Evolutionary conservation across 2,797 vertebrate genomes (phyloP).

Genomic region (Gymnopithys bicolor): DNA sequence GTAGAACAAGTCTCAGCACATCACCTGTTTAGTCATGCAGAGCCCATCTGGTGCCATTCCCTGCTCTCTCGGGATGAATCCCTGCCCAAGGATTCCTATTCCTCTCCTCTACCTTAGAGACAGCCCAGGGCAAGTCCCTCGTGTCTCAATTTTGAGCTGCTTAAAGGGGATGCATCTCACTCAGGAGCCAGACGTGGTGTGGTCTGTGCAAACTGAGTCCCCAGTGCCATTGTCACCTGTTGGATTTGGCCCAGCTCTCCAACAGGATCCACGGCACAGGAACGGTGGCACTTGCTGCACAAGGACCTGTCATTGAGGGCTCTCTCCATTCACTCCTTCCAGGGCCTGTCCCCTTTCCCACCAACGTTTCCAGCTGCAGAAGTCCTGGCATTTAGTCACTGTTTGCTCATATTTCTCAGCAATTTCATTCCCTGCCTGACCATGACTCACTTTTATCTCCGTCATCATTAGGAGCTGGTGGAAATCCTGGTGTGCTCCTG

Average conservation of each 20-base stretch:
- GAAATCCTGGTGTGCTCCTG: neutral
- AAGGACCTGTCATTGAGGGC: neutral
- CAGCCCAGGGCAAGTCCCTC: neutral
- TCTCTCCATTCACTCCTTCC: neutral
- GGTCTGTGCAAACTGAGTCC: neutral
- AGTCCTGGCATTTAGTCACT: neutral
- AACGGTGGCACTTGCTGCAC: neutral
- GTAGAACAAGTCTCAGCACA: neutral
- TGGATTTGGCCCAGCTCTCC: neutral
- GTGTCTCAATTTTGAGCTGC: neutral
- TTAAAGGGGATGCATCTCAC: neutral
- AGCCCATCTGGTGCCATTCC: neutral
- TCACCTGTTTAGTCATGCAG: neutral
- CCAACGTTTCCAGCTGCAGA: accelerated
- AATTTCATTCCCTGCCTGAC: neutral
- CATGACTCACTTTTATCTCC: neutral
- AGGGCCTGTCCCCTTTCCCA: neutral
- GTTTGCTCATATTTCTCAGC: neutral
- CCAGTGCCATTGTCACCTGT: neutral
- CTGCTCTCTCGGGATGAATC: neutral
- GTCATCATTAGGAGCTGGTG: neutral
- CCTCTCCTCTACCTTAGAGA: neutral
- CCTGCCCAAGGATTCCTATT: neutral
- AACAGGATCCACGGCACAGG: neutral
- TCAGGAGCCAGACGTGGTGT: neutral